Evolutionary conservation across 2,888 invertebrate species (phyloP), one percentile per base, ranked within the genome.

Genomic region (Stenoptilia bipunctidactyla): DNA sequence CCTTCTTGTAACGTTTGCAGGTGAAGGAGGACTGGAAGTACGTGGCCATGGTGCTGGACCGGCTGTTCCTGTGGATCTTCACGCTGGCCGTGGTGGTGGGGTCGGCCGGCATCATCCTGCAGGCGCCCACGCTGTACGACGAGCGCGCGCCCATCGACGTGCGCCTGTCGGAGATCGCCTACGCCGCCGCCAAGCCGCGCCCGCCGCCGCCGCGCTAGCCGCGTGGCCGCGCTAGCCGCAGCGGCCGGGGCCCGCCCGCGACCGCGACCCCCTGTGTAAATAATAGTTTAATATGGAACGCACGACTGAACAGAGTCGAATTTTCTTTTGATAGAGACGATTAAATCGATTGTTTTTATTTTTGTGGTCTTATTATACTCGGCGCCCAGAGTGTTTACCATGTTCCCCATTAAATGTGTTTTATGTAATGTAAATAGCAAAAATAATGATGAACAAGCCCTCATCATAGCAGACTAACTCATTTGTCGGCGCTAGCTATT

Each of bases 21-120:
- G 94, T 95, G 53, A 94, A 94, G 82, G 96, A 97, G 86, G 97
- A 98, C 86, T 98, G 98, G 98, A 98, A 98, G 76, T 98, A 96
- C 82, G 97, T 98, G 54, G 97, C 97, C 48, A 96, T 97, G 95
- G 97, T 98, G 51, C 87, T 98, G 68, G 98, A 98, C 82, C 89
- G 98, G 48, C 87, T 98, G 61, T 98, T 98, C 85, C 88, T 98
- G 58, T 97, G 96, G 93, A 96, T 98, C 72, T 98, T 98, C 85
- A 96, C 97, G 54, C 87, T 96, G 65, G 96, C 97, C 38, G 97
- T 97, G 61, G 86, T 97, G 48, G 93, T 96, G 50, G 97, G 97
- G 35, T 96, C 94, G 39, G 94, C 94, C 15, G 95, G 95, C 40
- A 96, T 97, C 68, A 96, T 97, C 62, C 87, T 97, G 52, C 96